Evolutionary conservation across 92 coral and sea anemone genomes (phyloP).

Genomic region (Paramuricea clavata): DNA sequence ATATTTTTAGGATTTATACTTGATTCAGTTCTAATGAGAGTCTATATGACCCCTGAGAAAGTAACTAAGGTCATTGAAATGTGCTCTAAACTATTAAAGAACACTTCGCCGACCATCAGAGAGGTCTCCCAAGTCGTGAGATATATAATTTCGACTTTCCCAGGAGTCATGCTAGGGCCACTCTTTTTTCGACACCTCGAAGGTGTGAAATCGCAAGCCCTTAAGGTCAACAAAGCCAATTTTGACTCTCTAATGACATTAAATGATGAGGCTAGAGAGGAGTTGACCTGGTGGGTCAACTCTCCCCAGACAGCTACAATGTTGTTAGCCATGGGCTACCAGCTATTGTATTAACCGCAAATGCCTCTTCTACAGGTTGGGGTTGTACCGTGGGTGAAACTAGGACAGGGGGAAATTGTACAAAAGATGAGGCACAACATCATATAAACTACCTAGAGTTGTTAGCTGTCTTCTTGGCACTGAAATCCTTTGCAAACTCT

Average conservation of each 20-base stretch:
- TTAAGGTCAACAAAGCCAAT: background rate
- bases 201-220: background rate
- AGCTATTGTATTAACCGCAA: background rate
- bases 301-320: slow-evolving; percentile 4
- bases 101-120: background rate
- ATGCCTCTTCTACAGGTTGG: slow-evolving; percentile 3
- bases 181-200: background rate
- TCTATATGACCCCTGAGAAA: slow-evolving; percentile 8
- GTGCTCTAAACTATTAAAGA: no score
- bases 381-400: slow-evolving; percentile 6
- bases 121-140: background rate
- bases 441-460: slow-evolving; percentile 45
- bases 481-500: slow-evolving; percentile 39
- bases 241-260: background rate
- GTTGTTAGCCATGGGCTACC: background rate
- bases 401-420: slow-evolving; percentile 54
- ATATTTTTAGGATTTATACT: slow-evolving; percentile 62
- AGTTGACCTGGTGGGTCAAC: slow-evolving; percentile 12
- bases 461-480: slow-evolving; percentile 43
- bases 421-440: slow-evolving; percentile 46
- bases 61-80: background rate
- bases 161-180: background rate
- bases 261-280: background rate
- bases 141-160: background rate
- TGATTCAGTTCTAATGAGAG: slow-evolving; percentile 41